phyloP scores from a whole-genome alignment of 1,140 invertebrate species.

The Zaprionus camerounensis region DNA sequence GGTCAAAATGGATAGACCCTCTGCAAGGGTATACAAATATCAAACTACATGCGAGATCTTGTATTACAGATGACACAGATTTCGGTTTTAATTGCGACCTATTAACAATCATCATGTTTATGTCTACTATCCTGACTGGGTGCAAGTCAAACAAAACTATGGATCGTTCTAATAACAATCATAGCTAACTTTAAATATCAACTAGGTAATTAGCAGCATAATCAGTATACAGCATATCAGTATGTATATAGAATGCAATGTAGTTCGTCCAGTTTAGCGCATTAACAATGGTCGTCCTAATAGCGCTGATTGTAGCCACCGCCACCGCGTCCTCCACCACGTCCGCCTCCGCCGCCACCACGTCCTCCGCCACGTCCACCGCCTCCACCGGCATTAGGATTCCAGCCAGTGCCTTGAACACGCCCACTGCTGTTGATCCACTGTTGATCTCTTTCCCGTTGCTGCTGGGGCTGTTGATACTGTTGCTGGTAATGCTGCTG shows the following conservation, averaged over 20 bases:
- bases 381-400: constrained; percentile 54
- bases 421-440: constrained; percentile 73
- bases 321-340: constrained; percentile 49
- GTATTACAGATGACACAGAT: constrained; percentile 30
- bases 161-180: constrained; percentile 26
- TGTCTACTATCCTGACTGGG: constrained; percentile 11
- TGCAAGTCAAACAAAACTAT: constrained; percentile 12
- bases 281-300: constrained; percentile 57
- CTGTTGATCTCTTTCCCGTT: constrained; percentile 51
- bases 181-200: constrained; percentile 38
- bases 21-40: not conserved
- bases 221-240: not conserved
- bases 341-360: constrained; percentile 79
- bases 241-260: not conserved
- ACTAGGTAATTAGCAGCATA: constrained; percentile 33
- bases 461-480: constrained; percentile 29
- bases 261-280: constrained; percentile 17
- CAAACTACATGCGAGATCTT: constrained; percentile 22
- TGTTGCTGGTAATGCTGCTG: constrained; percentile 27
- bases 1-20: too few species aligned
- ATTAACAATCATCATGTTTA: constrained; percentile 29
- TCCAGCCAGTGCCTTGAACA: constrained; percentile 78
- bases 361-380: constrained; percentile 55
- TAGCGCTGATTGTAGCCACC: constrained; percentile 72
- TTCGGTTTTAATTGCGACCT: constrained; percentile 28